Evolutionary conservation across 2,888 invertebrate species (phyloP).

Genomic region (Peribatodes rhomboidaria): DNA sequence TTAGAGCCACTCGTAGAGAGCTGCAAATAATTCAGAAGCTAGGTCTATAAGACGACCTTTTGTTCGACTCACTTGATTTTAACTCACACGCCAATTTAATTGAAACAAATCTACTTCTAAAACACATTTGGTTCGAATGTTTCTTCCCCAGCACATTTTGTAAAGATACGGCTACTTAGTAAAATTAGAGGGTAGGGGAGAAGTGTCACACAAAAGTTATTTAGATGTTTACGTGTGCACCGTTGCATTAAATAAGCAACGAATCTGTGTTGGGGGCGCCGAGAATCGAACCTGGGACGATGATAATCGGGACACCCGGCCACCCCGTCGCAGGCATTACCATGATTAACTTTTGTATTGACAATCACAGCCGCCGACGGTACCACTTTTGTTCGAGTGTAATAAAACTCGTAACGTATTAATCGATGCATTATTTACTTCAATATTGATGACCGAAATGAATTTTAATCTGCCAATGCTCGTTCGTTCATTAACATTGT

Average conservation of each 20-base stretch:
- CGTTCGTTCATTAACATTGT: slow-evolving; percentile 3
- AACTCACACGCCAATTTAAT: slow-evolving; percentile 39
- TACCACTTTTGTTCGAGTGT: slow-evolving; percentile 59
- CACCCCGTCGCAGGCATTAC: slow-evolving; percentile 67
- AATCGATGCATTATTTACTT: background rate
- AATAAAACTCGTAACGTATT: slow-evolving; percentile 26
- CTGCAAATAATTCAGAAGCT: no score
- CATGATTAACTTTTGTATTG: slow-evolving; percentile 81
- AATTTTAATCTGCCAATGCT: background rate
- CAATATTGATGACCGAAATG: background rate
- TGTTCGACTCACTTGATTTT: slow-evolving; percentile 11
- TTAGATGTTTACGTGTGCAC: slow-evolving; percentile 86
- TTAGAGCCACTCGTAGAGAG: no score
- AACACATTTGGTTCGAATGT: slow-evolving; percentile 75
- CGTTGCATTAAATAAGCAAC: slow-evolving; percentile 86
- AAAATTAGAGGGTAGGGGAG: slow-evolving; percentile 84
- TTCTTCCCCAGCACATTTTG: slow-evolving; percentile 76
- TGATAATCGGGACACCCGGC: slow-evolving; percentile 75
- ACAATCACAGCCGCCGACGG: slow-evolving; percentile 66
- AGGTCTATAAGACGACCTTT: background rate
- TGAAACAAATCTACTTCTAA: slow-evolving; percentile 66
- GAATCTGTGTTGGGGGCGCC: slow-evolving; percentile 79
- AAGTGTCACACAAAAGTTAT: slow-evolving; percentile 85
- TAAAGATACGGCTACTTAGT: slow-evolving; percentile 85
- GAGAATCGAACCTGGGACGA: slow-evolving; percentile 76